A percentile compares a stretch with the other conserved stretches of the same genome.
Conservation (phyloP, 2,113 vertebrate genomes). For the Aphelocoma coerulescens region DNA sequence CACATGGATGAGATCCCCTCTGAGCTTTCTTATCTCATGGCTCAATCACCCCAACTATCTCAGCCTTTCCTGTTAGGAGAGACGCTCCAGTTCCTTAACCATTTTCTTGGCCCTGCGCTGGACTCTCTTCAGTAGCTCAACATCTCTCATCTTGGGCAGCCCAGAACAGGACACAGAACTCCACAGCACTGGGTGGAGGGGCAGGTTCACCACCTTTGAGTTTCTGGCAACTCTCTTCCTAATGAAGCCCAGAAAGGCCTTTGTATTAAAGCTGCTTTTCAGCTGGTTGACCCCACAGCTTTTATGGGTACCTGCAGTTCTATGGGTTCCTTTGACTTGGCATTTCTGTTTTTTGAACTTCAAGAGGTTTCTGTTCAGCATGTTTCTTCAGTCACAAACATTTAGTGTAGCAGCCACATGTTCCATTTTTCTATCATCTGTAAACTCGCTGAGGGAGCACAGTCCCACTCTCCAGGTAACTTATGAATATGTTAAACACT, state of each 20-base stretch:
- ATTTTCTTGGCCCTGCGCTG: background rate
- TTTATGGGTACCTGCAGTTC: background rate
- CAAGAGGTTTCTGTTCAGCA: background rate
- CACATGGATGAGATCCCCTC: background rate
- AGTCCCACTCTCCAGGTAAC: background rate
- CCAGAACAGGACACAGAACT: background rate
- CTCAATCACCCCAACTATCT: background rate
- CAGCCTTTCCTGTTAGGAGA: background rate
- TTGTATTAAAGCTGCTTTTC: background rate
- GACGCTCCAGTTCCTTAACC: background rate
- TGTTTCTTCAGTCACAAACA: background rate
- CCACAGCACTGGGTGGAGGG: background rate
- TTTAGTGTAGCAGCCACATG: background rate
- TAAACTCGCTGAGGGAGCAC: background rate
- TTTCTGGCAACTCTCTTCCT: background rate
- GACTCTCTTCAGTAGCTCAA: background rate
- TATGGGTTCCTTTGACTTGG: background rate
- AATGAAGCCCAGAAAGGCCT: background rate
- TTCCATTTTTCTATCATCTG: background rate
- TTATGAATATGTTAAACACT: background rate
- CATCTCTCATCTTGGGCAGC: background rate
- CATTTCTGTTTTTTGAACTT: background rate
- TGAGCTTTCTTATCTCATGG: background rate
- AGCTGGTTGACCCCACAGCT: background rate
- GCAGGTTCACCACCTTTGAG: background rate